Evolutionary conservation across 1,140 invertebrate species (phyloP), one percentile per base, ranked within the genome.

Genomic region (Drosophila melanica): DNA sequence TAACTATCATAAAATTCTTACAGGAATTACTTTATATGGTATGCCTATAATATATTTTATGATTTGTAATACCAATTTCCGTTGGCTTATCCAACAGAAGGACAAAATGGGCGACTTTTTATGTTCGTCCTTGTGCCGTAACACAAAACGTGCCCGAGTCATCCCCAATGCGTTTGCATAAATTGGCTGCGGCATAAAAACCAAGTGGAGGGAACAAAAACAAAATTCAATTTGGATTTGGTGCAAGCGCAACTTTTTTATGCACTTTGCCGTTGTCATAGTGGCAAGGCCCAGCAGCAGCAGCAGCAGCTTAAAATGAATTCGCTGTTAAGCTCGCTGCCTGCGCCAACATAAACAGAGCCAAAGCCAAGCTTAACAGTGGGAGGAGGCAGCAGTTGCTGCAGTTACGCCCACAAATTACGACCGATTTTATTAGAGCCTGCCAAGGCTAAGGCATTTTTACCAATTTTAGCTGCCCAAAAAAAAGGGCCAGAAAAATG

Each of bases 211-310:
- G 67, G 45, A 71, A 58, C 42, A 44, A 66, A 78, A 71, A 35
- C 30, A 81, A 78, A 87, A 79, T 87, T 86, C 82, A 87, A 86
- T 86, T 86, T 86, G 75, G 79, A 82, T 86, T 87, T 86, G 67
- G 41, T 41, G 66, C 79, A 66, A 51, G 59, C 68, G 58, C 57
- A 53, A 66, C 54, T 59, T 54, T 69, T 69, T 63, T 44, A 33
- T 64, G 71, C 75, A 65, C 30, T 16, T 62, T 12, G 18, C 48
- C 48, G 53, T 71, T 71, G 60, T 66, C 50, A 44, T 42, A 57
- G 44, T 51, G 45, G 53, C 51, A 16, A n/a, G 45, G 50, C 27
- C 35, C 41, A 27, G 7, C 50, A 30, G 47, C 47, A 8, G 10
- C 50, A n/a, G 12, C 12, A 35, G 48, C 45, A 47, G 63, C 69